Percentiles rank a stretch among this genome's conserved stretches.
Conservation (phyloP, 2,113 vertebrate species). For the Lichenostomus cassidix region DNA sequence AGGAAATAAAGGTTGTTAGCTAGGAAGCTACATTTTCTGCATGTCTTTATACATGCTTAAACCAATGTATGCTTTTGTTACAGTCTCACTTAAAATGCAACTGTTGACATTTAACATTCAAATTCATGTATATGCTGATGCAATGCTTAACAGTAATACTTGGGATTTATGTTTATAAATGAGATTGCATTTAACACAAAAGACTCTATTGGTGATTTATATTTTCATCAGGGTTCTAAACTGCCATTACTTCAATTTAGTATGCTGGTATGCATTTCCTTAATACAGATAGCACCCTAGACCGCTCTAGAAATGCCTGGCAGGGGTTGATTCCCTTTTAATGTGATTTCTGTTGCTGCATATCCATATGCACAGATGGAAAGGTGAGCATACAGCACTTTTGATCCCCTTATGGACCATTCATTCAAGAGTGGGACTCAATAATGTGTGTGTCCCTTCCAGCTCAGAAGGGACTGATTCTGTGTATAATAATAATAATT, state of each 20-base stretch:
- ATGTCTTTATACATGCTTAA: neutral
- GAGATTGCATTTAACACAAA: neutral
- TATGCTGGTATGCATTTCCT: neutral
- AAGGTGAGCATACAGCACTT: neutral
- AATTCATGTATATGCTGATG: neutral
- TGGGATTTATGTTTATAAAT: neutral
- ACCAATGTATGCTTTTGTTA: neutral
- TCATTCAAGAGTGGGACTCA: neutral
- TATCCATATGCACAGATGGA: neutral
- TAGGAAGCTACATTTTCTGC: neutral
- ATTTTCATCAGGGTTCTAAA: neutral
- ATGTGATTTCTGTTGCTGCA: neutral
- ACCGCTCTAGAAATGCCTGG: neutral
- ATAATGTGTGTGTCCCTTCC: no score
- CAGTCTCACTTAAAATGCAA: neutral
- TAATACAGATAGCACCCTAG: neutral
- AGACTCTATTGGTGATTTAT: neutral
- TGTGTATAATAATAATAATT: neutral
- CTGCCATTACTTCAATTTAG: neutral
- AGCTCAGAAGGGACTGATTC: neutral
- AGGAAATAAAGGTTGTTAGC: neutral
- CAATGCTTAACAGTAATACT: neutral
- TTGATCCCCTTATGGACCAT: neutral
- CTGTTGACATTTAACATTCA: neutral
- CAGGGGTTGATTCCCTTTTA: neutral